phyloP scores from a whole-genome alignment of 2,797 vertebrate species.

The Aeoliscus strigatus region DNA sequence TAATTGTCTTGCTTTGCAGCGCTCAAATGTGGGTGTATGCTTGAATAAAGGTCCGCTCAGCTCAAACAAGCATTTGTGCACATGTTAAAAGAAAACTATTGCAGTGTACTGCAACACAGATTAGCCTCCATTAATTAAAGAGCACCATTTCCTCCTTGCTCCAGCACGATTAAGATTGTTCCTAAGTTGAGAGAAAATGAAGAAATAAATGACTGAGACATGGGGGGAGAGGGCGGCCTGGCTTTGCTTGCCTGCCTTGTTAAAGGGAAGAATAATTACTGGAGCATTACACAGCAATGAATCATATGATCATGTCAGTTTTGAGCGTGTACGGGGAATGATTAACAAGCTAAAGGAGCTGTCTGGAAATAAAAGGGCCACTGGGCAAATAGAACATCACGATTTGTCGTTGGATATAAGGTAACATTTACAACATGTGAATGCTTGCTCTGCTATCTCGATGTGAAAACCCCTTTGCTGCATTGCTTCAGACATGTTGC shows the following conservation, averaged over 20 bases:
- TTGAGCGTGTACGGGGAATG: constrained; percentile 43
- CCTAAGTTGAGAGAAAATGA: constrained; percentile 48
- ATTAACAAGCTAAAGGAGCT: constrained; percentile 46
- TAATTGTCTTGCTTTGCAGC: constrained; percentile 9
- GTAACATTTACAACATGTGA: too few species aligned
- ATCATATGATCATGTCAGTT: constrained; percentile 61
- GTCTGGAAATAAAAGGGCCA: constrained; percentile 34
- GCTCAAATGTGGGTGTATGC: constrained; percentile 12
- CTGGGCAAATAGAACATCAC: constrained; percentile 17
- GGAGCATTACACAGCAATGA: constrained; percentile 57
- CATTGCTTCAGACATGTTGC: too few species aligned
- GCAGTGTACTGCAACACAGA: constrained; percentile 6
- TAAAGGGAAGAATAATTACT: constrained; percentile 70
- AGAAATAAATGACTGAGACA: constrained; percentile 63
- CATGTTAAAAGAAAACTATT: constrained; percentile 5
- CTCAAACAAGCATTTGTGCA: not conserved
- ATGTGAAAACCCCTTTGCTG: too few species aligned
- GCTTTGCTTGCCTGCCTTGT: constrained; percentile 56
- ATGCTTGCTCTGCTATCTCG: too few species aligned
- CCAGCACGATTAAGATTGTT: constrained; percentile 36
- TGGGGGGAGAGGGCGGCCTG: constrained; percentile 33
- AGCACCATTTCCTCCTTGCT: constrained; percentile 35
- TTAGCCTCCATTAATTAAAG: constrained; percentile 32
- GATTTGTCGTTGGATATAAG: constrained; percentile 20
- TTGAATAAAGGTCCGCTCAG: constrained; percentile 10